Percentiles rank a stretch among this genome's conserved stretches.
Evolutionary conservation across 2,888 invertebrate genomes (phyloP).

Genomic region (Tineola bisselliella): DNA sequence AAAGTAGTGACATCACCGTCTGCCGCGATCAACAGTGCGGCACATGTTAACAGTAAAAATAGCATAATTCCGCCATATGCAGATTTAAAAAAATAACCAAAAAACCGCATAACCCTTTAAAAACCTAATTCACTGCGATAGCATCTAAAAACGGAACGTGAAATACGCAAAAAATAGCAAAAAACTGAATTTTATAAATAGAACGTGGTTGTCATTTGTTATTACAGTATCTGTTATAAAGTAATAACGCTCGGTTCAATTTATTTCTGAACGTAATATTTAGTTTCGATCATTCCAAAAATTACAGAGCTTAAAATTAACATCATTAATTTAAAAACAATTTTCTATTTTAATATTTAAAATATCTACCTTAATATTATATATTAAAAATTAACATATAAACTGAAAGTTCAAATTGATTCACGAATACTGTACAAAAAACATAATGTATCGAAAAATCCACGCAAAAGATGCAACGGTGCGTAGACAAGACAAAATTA

Average conservation of each 20-base stretch:
- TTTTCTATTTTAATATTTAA: too few relatives aligned
- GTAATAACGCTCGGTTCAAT: neutral
- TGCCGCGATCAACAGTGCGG: conserved; percentile 44
- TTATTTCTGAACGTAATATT: too few relatives aligned
- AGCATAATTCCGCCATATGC: conserved; percentile 57
- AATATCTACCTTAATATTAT: too few relatives aligned
- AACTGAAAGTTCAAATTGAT: neutral
- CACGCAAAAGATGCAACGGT: conserved; percentile 18
- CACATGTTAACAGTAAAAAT: conserved; percentile 59
- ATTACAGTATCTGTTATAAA: neutral
- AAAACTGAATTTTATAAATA: neutral
- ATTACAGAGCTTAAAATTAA: too few relatives aligned
- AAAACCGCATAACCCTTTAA: conserved; percentile 7
- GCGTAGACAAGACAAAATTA: conserved; percentile 37
- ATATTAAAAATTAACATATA: too few relatives aligned
- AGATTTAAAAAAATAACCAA: conserved; percentile 28
- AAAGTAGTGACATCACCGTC: conserved; percentile 60
- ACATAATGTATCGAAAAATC: neutral
- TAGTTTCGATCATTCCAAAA: too few relatives aligned
- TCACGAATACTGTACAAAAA: neutral
- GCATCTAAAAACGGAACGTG: conserved; percentile 3
- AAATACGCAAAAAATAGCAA: neutral
- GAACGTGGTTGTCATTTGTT: neutral
- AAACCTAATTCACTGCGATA: conserved; percentile 2
- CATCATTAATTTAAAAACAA: too few relatives aligned